A percentile compares a stretch with the other conserved stretches of the same genome.
These are phyloP conservation scores for Vultur gryphus DNA, from an alignment of 2,797 vertebrate species.

Conservation along the genomic window DNA sequence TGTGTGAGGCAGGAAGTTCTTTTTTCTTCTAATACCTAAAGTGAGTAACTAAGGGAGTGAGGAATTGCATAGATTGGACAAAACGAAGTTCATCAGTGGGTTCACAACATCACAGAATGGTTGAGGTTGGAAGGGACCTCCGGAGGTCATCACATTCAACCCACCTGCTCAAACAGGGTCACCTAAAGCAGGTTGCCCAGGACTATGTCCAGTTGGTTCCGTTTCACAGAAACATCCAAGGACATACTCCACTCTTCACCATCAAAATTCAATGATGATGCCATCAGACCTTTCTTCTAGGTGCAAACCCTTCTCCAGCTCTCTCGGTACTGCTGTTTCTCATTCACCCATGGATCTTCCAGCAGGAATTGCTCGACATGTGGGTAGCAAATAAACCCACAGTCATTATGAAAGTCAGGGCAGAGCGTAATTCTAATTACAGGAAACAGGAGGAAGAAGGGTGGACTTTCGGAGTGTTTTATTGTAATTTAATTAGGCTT, in stretches of 20 bases:
- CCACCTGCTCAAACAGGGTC: background rate
- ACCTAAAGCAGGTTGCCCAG: background rate
- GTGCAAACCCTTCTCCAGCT: background rate
- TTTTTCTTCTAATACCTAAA: background rate
- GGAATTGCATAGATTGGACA: background rate
- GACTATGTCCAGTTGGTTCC: background rate
- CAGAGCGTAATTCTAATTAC: background rate
- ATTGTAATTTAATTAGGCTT: conserved; percentile 33
- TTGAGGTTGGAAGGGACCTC: background rate
- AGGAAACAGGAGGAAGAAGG: background rate
- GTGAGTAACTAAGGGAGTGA: background rate
- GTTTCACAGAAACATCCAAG: background rate
- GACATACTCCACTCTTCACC: background rate
- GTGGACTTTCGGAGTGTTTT: background rate
- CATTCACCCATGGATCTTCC: background rate
- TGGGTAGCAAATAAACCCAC: background rate
- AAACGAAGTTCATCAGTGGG: fast-evolving
- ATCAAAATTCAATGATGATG: background rate
- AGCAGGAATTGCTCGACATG: background rate
- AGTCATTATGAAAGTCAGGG: background rate
- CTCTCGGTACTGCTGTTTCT: background rate
- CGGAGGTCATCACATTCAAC: background rate
- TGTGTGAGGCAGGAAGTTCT: background rate
- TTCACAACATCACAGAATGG: background rate
- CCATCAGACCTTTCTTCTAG: background rate